Evolutionary conservation across 2,888 invertebrate species (phyloP).

Genomic region (Antitype chi): DNA sequence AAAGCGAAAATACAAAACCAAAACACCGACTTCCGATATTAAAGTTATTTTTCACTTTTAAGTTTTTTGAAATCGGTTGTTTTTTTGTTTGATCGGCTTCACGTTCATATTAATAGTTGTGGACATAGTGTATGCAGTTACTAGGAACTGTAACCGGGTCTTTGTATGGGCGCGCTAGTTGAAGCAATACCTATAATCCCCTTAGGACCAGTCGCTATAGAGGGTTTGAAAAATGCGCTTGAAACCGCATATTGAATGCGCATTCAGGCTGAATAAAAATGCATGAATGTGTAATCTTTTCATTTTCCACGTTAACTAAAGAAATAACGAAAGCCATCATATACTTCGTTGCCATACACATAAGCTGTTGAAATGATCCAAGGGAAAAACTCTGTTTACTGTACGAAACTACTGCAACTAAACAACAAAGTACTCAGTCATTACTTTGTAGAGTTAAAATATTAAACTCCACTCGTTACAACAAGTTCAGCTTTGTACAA

Average conservation of each 20-base stretch:
- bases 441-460: constrained; percentile 28
- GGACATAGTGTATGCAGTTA: not conserved
- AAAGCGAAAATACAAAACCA: too few species aligned
- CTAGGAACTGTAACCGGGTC: not conserved
- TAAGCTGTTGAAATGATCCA: not conserved
- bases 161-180: not conserved
- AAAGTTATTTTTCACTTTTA: too few species aligned
- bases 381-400: not conserved
- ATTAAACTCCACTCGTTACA: constrained; percentile 14
- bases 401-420: not conserved
- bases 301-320: not conserved
- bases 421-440: constrained; percentile 14
- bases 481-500: constrained; percentile 25
- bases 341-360: not conserved
- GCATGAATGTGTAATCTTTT: constrained; percentile 1
- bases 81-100: not conserved
- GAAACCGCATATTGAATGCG: not conserved
- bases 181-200: not conserved
- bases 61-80: too few species aligned
- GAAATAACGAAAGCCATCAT: not conserved
- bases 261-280: constrained; percentile 1
- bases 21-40: too few species aligned
- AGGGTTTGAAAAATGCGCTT: not conserved
- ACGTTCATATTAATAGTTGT: not conserved
- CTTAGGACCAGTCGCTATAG: not conserved